Percentiles rank a stretch among this genome's conserved stretches.
phyloP scores from a whole-genome alignment of 2,797 vertebrate genomes.

The Cichlasoma orientale region DNA sequence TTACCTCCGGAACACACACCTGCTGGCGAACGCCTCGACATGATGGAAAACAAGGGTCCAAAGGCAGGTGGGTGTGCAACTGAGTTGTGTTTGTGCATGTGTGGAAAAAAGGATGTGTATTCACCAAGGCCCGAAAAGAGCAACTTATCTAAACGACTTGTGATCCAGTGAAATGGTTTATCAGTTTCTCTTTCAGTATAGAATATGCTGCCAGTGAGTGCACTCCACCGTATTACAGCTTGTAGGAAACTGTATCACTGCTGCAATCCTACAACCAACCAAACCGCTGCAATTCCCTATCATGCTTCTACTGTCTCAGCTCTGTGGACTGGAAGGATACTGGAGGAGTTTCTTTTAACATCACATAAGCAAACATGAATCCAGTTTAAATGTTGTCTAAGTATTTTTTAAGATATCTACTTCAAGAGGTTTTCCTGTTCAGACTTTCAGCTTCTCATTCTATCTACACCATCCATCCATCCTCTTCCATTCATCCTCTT shows the following conservation, averaged over 20 bases:
- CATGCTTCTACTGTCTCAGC: conserved; percentile 37
- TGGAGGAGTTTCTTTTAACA: conserved; percentile 5
- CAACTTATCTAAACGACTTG: conserved; percentile 58
- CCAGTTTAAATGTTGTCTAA: not conserved
- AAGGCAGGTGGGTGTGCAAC: conserved; percentile 41
- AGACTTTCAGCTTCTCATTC: no score
- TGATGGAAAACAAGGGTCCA: conserved; percentile 54
- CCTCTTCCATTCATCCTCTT: no score
- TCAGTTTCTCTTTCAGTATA: conserved; percentile 42
- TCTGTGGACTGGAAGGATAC: conserved; percentile 1
- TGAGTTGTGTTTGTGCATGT: conserved; percentile 14
- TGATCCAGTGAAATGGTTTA: conserved; percentile 56
- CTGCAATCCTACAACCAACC: conserved; percentile 42
- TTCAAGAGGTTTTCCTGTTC: no score
- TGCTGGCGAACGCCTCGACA: conserved; percentile 55
- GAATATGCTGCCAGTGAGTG: conserved; percentile 20
- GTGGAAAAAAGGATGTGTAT: conserved; percentile 27
- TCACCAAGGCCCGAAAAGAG: conserved; percentile 29
- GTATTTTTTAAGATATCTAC: not conserved
- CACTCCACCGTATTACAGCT: conserved; percentile 12
- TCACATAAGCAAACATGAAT: conserved; percentile 14
- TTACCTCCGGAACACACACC: conserved; percentile 67
- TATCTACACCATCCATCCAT: no score
- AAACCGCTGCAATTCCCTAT: conserved; percentile 38
- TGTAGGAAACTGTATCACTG: conserved; percentile 35